A percentile compares a stretch with the other conserved stretches of the same genome.
Evolutionary conservation across 1,140 invertebrate genomes (phyloP).

Genomic region (Cyphomyrmex costatus): DNA sequence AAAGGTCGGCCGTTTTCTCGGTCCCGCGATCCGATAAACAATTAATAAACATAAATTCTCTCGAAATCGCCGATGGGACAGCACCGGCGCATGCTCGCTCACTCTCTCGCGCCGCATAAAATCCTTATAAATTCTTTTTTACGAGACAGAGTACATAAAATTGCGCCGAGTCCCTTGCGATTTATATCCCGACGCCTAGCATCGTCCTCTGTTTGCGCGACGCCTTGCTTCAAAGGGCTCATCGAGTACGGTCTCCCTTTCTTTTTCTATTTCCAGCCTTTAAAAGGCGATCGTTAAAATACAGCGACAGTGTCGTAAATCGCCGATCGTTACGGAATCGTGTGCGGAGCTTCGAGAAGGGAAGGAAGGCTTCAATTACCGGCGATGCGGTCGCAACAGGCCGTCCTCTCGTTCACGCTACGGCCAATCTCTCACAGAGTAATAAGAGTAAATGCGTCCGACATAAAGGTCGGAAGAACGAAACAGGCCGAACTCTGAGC

Average conservation of each 20-base stretch:
- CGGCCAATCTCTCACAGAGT: slow-evolving; percentile 34
- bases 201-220: slow-evolving; percentile 55
- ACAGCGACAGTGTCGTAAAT: slow-evolving; percentile 64
- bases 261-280: slow-evolving; percentile 36
- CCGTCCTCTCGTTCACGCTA: slow-evolving; percentile 17
- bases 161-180: slow-evolving; percentile 54
- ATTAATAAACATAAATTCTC: slow-evolving; percentile 65
- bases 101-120: slow-evolving; percentile 52
- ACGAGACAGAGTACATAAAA: slow-evolving; percentile 63
- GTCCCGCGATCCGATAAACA: slow-evolving; percentile 53
- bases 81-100: slow-evolving; percentile 28
- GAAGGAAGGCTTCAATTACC: slow-evolving; percentile 69
- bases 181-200: slow-evolving; percentile 57
- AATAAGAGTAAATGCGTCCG: slow-evolving; percentile 57
- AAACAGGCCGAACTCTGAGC: background rate
- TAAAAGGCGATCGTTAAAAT: slow-evolving; percentile 63
- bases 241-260: background rate
- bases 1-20: slow-evolving; percentile 45
- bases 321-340: slow-evolving; percentile 64
- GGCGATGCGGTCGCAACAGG: slow-evolving; percentile 32
- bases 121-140: slow-evolving; percentile 67
- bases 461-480: slow-evolving; percentile 43
- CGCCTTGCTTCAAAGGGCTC: slow-evolving; percentile 41
- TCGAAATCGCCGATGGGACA: slow-evolving; percentile 45
- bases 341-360: slow-evolving; percentile 13